Percentiles rank a stretch among this genome's conserved stretches.
These are phyloP conservation scores for Dione juno DNA, from an alignment of 2,888 invertebrate species.

Conservation along the genomic window DNA sequence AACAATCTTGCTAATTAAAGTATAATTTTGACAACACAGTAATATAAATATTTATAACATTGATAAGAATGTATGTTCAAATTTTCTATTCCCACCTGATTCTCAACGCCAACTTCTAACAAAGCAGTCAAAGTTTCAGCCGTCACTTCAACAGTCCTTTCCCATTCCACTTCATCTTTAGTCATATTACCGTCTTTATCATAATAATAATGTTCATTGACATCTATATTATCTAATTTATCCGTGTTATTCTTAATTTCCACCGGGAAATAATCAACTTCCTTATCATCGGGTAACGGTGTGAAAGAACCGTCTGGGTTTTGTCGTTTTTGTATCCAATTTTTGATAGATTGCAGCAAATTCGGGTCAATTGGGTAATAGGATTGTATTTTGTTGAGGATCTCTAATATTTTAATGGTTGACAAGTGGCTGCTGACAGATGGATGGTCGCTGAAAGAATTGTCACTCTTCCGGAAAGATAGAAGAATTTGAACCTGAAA, in stretches of 20 bases:
- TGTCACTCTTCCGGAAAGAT: conserved; percentile 85
- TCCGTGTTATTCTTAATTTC: conserved; percentile 68
- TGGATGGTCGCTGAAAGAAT: conserved; percentile 87
- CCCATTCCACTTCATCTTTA: conserved; percentile 75
- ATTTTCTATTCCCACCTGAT: conserved; percentile 65
- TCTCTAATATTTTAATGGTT: conserved; percentile 84
- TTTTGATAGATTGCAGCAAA: conserved; percentile 82
- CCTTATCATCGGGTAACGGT: conserved; percentile 83
- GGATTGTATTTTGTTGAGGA: conserved; percentile 84
- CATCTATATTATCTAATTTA: conserved; percentile 65
- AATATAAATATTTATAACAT: too few species aligned
- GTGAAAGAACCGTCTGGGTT: conserved; percentile 85
- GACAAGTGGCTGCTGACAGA: conserved; percentile 84
- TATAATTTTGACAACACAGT: too few species aligned
- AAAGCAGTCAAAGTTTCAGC: conserved; percentile 85
- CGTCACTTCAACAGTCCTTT: conserved; percentile 84
- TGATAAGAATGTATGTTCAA: neutral
- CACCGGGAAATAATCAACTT: conserved; percentile 78
- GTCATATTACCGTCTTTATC: conserved; percentile 81
- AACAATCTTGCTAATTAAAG: too few species aligned
- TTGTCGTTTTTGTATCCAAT: conserved; percentile 85
- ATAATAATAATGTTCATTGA: conserved; percentile 78
- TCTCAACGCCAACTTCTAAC: conserved; percentile 85
- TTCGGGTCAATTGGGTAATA: conserved; percentile 86
- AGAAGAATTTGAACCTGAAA: conserved; percentile 84